Conservation (phyloP, 2,888 invertebrate genomes). For the Lypha dubia region DNA sequence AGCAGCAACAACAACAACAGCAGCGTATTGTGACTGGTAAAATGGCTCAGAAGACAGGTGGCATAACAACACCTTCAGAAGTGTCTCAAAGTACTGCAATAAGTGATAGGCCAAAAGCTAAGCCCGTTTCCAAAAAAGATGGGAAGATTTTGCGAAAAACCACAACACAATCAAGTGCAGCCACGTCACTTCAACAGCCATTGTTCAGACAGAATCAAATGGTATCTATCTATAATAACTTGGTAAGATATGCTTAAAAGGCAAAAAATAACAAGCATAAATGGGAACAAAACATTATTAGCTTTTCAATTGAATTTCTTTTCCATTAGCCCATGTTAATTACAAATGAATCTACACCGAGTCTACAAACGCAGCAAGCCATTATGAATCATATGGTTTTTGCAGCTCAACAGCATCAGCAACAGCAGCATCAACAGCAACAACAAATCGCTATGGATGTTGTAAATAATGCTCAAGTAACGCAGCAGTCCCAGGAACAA, state of each 20-base stretch:
- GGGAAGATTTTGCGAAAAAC: constrained; percentile 89
- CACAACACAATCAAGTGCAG: constrained; percentile 80
- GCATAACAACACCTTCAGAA: constrained; percentile 83
- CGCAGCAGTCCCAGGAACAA: constrained; percentile 73
- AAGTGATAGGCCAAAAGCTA: constrained; percentile 93
- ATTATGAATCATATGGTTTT: constrained; percentile 76
- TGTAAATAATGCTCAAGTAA: constrained; percentile 73
- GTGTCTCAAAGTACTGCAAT: constrained; percentile 88
- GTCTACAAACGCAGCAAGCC: constrained; percentile 76
- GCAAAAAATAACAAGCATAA: background rate
- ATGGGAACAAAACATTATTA: background rate
- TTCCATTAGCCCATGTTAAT: constrained; percentile 76
- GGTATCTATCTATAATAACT: constrained; percentile 83
- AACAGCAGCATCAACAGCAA: constrained; percentile 75
- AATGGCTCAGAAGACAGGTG: constrained; percentile 69
- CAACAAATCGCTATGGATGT: constrained; percentile 73
- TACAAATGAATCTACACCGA: constrained; percentile 75
- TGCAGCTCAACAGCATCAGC: constrained; percentile 79
- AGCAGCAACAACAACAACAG: constrained; percentile 65
- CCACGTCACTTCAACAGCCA: constrained; percentile 81
- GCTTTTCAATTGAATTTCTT: constrained; percentile 10
- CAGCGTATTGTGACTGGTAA: constrained; percentile 77
- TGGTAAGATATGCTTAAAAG: constrained; percentile 78
- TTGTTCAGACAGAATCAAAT: constrained; percentile 82
- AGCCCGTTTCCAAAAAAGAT: constrained; percentile 91